phyloP scores from a whole-genome alignment of 2,113 vertebrate genomes.

The Grus americana region DNA sequence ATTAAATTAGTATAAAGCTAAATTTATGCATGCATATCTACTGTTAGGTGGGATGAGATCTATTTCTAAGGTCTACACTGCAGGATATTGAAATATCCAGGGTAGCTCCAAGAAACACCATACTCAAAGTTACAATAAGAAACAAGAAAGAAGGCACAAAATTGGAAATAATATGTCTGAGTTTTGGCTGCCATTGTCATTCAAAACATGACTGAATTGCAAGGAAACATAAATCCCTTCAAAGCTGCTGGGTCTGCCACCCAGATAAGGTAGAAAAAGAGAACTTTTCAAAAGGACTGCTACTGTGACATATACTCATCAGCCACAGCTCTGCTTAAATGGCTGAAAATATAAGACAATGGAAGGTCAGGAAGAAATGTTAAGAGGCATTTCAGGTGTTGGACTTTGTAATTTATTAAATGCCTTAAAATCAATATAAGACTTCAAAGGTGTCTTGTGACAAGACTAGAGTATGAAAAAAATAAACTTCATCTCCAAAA shows the following conservation, averaged over 20 bases:
- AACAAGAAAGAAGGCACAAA: not conserved
- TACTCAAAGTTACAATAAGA: not conserved
- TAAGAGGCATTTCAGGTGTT: not conserved
- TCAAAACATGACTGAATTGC: not conserved
- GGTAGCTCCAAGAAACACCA: not conserved
- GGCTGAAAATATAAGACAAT: not conserved
- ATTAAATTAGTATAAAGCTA: not conserved
- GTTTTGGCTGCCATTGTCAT: not conserved
- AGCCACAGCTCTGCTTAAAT: not conserved
- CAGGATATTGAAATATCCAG: not conserved
- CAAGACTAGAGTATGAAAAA: not conserved
- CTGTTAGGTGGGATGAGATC: not conserved
- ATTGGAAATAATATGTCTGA: not conserved
- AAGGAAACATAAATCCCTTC: conserved; percentile 4
- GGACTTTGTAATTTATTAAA: not conserved
- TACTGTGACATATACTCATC: not conserved
- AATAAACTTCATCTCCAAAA: not conserved
- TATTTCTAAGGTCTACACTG: not conserved
- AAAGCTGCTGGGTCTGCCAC: not conserved
- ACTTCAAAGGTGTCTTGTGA: not conserved
- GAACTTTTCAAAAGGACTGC: not conserved
- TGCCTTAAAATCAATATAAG: not conserved
- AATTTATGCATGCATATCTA: not conserved
- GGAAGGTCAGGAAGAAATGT: conserved; percentile 2
- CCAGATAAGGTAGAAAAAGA: not conserved